Base-by-base conservation (phyloP, 2,113 vertebrate species). In the Vulpes vulpes region DNA sequence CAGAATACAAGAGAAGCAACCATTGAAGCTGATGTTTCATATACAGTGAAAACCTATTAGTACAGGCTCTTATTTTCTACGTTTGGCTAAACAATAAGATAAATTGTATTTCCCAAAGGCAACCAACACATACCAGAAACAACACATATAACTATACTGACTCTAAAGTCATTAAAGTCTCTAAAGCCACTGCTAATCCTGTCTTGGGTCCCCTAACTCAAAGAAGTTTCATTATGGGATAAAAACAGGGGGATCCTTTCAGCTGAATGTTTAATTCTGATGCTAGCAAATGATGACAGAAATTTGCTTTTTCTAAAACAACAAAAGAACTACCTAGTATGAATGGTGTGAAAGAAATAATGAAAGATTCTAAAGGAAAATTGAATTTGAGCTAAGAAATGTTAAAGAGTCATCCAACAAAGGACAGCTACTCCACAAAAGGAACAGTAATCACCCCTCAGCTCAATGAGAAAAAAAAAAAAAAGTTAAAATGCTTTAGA, bases 401-500 rank as follows among this genome's bases (percentile, higher is more conserved):
- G 95, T 97, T 97, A 91, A 96, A 97, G 97, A 97, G 92, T 87
- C 95, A 96, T 15, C 20, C 49, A 96, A 97, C 89, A 95, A 98
- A 97, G 57, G 89, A 78, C 22, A 95, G 89, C 86, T 79, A 87
- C 35, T 80, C 35, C 87, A 93, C 87, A 95, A 97, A 95, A 97
- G 83, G 27, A 91, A 96, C 25, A 92, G 95, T 60, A 96, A 96
- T 97, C 87, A 97, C 53, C 49, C 59, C 62, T 95, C 51, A 89
- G 84, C 51, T 93, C 85, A 96, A 94, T 59, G 38, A 97, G 92
- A 94, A 65, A 88, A 69, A 90, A 78, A 78, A 65, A 51, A n/a
- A 89, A 74, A 93, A 92, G 73, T 95, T 74, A 89, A 96, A 97
- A 95, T 86, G 74, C 73, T 92, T 96, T 86, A 97, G 97, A 97